These are phyloP conservation scores for Liodrosophila aerea DNA, from an alignment of 2,888 invertebrate species.

Conservation along the genomic window DNA sequence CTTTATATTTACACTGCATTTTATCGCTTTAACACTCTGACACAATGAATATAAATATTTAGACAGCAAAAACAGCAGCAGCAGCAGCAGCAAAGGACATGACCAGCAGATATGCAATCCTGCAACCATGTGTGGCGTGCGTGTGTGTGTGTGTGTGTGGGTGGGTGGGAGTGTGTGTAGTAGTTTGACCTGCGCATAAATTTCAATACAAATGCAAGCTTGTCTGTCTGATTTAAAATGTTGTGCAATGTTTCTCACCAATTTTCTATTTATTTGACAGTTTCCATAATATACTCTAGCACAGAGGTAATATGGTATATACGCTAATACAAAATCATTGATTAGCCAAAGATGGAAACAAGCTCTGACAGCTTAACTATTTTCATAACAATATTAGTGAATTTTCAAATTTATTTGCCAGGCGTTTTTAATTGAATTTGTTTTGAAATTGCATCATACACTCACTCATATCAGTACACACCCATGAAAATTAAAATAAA, in stretches of 20 bases:
- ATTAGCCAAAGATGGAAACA: too few relatives aligned
- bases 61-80: constrained; percentile 77
- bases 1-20: constrained; percentile 77
- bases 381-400: too few relatives aligned
- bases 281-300: background rate
- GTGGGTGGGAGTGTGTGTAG: constrained; percentile 30
- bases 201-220: constrained; percentile 72
- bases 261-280: constrained; percentile 46
- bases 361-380: too few relatives aligned
- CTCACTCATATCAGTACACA: too few relatives aligned
- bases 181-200: constrained; percentile 71
- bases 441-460: too few relatives aligned
- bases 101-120: constrained; percentile 59
- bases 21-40: constrained; percentile 78
- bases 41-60: constrained; percentile 78
- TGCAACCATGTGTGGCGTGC: background rate
- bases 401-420: too few relatives aligned
- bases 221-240: constrained; percentile 44
- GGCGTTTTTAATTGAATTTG: too few relatives aligned
- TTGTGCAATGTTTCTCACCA: constrained; percentile 39
- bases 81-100: constrained; percentile 47
- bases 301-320: background rate
- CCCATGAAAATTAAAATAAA: too few relatives aligned
- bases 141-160: constrained; percentile 6
- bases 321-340: background rate